phyloP scores from a whole-genome alignment of 37 sponge, comb jelly and placozoan genomes.

The Agelas oroides region DNA sequence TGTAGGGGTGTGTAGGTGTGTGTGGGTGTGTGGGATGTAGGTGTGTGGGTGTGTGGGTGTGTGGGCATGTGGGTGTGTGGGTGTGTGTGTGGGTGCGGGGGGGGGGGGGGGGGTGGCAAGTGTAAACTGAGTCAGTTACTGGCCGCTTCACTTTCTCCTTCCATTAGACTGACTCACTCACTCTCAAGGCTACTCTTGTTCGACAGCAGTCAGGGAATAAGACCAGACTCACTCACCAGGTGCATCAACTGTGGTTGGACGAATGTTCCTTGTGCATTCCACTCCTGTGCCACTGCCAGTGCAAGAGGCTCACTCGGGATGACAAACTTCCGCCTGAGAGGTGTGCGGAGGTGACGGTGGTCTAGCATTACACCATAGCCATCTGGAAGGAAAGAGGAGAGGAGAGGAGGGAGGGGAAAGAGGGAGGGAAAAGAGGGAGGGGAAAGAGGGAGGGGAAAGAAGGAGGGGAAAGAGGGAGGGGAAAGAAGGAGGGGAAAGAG shows the following conservation, averaged over 20 bases:
- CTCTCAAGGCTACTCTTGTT: too few relatives aligned
- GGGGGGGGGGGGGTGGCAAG: too few relatives aligned
- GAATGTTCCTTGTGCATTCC: slow-evolving; percentile 56
- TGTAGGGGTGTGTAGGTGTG: slow-evolving; percentile 8
- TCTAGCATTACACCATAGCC: slow-evolving; percentile 68
- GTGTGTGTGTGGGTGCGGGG: too few relatives aligned
- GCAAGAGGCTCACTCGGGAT: slow-evolving; percentile 79
- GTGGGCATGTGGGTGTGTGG: too few relatives aligned
- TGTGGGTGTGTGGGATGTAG: neutral
- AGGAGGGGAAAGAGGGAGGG: neutral
- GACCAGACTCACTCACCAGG: slow-evolving; percentile 73
- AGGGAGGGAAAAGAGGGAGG: neutral
- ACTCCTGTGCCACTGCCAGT: slow-evolving; percentile 80
- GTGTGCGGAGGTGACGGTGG: slow-evolving; percentile 70
- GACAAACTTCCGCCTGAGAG: slow-evolving; percentile 45
- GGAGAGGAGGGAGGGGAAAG: neutral
- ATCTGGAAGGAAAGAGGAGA: neutral
- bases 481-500: neutral
- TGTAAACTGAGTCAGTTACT: too few relatives aligned
- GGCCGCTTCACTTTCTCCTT: too few relatives aligned
- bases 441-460: neutral
- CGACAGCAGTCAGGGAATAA: too few relatives aligned
- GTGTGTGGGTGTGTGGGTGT: neutral
- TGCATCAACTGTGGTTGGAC: slow-evolving; percentile 81
- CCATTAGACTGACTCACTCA: too few relatives aligned